Conservation (phyloP, 2,113 vertebrate species). For the Hiodon alosoides region DNA sequence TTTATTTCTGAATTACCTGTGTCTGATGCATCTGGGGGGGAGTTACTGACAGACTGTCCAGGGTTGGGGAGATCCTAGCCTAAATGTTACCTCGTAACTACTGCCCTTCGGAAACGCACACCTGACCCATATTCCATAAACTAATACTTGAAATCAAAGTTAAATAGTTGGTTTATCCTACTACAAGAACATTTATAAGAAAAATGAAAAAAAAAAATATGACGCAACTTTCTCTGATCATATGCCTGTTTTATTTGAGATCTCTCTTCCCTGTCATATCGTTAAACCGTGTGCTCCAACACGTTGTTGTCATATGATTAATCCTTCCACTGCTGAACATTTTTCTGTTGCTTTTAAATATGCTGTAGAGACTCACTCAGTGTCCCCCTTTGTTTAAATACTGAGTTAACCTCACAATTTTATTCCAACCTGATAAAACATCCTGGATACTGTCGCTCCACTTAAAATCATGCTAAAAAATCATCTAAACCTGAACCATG, state of each 20-base stretch:
- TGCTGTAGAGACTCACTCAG: background rate
- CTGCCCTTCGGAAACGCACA: no score
- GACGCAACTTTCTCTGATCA: constrained; percentile 20
- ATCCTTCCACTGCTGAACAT: background rate
- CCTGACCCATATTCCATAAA: no score
- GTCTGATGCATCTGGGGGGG: no score
- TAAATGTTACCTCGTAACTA: no score
- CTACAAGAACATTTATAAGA: no score
- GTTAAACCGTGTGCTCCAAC: background rate
- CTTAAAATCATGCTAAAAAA: constrained; percentile 1
- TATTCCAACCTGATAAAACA: background rate
- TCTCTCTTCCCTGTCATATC: background rate
- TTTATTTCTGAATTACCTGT: no score
- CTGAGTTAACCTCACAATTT: constrained; percentile 12
- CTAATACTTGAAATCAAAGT: no score
- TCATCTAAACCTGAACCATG: constrained; percentile 16
- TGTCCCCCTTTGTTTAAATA: background rate
- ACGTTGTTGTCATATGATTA: background rate
- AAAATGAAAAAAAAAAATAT: background rate
- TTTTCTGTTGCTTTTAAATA: background rate
- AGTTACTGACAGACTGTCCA: no score
- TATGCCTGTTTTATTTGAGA: constrained; percentile 12
- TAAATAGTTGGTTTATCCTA: no score
- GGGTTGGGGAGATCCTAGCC: no score
- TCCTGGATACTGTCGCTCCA: constrained; percentile 2